These are phyloP conservation scores for Chaenogobius annularis DNA, from an alignment of 2,113 vertebrate species.

Conservation along the genomic window DNA sequence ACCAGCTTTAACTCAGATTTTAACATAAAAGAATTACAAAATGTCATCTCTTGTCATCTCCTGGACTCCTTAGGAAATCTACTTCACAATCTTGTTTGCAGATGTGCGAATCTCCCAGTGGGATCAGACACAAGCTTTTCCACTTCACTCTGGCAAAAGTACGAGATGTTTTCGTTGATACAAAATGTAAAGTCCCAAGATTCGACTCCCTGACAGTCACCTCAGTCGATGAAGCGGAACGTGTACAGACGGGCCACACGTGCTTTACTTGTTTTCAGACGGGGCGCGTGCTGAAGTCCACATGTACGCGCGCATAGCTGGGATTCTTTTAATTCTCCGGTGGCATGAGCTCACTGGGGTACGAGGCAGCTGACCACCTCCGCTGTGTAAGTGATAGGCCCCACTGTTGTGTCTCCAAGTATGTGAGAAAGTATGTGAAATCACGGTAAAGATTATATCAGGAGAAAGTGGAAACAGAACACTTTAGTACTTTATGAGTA, in stretches of 20 bases:
- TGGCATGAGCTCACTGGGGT: slow-evolving; percentile 39
- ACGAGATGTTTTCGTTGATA: slow-evolving; percentile 27
- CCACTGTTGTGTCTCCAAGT: slow-evolving; percentile 13
- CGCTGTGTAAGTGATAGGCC: slow-evolving; percentile 33
- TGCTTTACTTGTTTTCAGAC: not conserved
- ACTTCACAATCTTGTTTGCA: slow-evolving; percentile 48
- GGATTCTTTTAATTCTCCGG: slow-evolving; percentile 47
- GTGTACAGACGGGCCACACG: not conserved
- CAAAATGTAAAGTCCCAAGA: not conserved
- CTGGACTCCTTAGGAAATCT: slow-evolving; percentile 27
- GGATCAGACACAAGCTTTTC: slow-evolving; percentile 51
- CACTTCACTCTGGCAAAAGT: slow-evolving; percentile 44
- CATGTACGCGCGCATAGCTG: slow-evolving; percentile 25
- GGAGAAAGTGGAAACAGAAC: not conserved
- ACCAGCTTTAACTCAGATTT: not conserved
- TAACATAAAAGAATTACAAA: not conserved
- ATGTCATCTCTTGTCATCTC: not conserved
- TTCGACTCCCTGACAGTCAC: not conserved
- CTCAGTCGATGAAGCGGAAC: not conserved
- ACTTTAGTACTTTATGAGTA: not conserved
- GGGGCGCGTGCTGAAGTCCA: not conserved
- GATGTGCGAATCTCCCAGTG: slow-evolving; percentile 46
- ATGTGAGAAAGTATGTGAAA: not conserved
- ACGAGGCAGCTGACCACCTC: slow-evolving; percentile 47
- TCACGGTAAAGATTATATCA: not conserved